phyloP scores from a whole-genome alignment of 2,797 vertebrate species.

The Lepus oiostolus region DNA sequence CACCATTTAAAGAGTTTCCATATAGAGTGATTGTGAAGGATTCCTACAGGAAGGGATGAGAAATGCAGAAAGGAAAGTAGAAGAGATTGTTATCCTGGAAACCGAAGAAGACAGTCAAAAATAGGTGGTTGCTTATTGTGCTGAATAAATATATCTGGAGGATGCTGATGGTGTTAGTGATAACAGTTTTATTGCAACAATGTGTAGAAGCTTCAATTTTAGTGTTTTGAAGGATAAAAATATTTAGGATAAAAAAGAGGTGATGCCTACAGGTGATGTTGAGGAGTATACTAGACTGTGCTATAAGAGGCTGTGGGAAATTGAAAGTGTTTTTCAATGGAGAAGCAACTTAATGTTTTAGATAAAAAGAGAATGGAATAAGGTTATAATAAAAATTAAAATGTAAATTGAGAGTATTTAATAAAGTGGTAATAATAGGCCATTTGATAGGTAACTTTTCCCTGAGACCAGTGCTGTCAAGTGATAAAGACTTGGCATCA shows the following conservation, averaged over 20 bases:
- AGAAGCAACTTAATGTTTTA: background rate
- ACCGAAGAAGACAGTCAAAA: background rate
- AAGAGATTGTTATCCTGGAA: background rate
- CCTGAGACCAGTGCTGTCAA: background rate
- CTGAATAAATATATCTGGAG: background rate
- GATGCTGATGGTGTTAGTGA: background rate
- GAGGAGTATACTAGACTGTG: background rate
- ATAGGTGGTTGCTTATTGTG: background rate
- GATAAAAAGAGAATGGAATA: background rate
- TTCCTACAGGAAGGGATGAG: background rate
- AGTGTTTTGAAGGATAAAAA: background rate
- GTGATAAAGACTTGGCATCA: background rate
- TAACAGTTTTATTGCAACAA: background rate
- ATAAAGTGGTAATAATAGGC: background rate
- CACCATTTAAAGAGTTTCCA: background rate
- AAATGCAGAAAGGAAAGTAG: background rate
- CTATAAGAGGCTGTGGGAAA: background rate
- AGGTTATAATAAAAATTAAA: background rate
- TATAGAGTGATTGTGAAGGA: background rate
- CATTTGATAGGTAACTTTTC: background rate
- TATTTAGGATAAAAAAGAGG: background rate
- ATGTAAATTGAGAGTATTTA: background rate
- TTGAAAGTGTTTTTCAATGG: background rate
- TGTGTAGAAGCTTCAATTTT: background rate
- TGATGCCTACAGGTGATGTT: background rate